These are phyloP conservation scores for Plebejus anna DNA, from an alignment of 2,888 invertebrate genomes.

Conservation along the genomic window DNA sequence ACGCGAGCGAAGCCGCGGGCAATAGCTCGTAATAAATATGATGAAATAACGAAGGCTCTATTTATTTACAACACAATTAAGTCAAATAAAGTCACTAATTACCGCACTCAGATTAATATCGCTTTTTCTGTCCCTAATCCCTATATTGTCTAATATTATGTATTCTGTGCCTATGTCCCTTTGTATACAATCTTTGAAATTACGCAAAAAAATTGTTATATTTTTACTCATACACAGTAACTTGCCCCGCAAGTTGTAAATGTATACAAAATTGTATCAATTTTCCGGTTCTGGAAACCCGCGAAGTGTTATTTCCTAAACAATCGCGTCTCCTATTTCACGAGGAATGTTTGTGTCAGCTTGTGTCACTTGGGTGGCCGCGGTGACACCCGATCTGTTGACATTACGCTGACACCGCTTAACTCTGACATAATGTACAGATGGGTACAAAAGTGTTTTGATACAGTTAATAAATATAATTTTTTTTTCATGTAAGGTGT, in stretches of 20 bases:
- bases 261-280: not conserved
- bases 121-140: no score
- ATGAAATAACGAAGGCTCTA: no score
- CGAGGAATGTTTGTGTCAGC: not conserved
- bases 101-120: no score
- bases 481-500: not conserved
- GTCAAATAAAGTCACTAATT: no score
- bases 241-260: not conserved
- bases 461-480: not conserved
- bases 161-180: no score
- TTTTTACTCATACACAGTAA: no score
- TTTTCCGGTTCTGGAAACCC: not conserved
- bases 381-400: conserved; percentile 32
- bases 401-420: conserved; percentile 9
- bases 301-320: not conserved
- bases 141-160: no score
- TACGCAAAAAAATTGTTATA: no score
- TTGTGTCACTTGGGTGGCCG: conserved; percentile 36
- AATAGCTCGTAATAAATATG: no score
- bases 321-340: conserved; percentile 20
- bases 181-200: no score
- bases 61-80: no score
- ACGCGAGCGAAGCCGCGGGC: no score
- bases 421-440: conserved; percentile 31
- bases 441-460: conserved; percentile 13